phyloP scores from a whole-genome alignment of 2,797 vertebrate genomes.

The Clarias fuscus region DNA sequence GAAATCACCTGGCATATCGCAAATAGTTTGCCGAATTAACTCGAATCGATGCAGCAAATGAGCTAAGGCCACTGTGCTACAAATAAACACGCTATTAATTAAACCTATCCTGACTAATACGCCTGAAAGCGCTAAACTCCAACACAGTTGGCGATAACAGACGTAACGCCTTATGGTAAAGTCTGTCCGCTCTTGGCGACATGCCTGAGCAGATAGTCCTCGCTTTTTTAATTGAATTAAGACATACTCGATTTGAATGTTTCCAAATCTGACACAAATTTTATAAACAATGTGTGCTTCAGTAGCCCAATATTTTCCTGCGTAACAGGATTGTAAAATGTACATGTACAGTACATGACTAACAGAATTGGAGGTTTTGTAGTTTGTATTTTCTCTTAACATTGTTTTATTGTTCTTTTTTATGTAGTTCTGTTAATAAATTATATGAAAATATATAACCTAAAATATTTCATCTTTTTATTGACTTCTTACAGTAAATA shows the following conservation, averaged over 20 bases:
- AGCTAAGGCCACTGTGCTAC: neutral
- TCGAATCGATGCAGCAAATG: no score
- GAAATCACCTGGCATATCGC: neutral
- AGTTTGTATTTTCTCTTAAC: neutral
- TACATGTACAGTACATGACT: neutral
- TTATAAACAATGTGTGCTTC: neutral
- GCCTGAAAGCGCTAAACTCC: neutral
- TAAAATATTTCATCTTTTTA: neutral
- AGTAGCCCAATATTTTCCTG: neutral
- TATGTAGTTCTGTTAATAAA: neutral
- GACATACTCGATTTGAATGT: neutral
- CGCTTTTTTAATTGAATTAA: neutral
- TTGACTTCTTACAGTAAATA: neutral
- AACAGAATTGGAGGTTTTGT: neutral
- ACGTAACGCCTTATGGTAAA: neutral
- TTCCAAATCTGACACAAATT: neutral
- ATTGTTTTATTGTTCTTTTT: neutral
- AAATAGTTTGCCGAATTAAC: no score
- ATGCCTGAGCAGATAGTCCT: neutral
- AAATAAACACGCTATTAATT: neutral
- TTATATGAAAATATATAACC: neutral
- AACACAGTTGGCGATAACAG: neutral
- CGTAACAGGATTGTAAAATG: neutral
- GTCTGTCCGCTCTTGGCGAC: conserved; percentile 5
- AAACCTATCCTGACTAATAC: neutral